These are phyloP conservation scores for Thunnus maccoyii DNA, from an alignment of 2,113 vertebrate genomes.

Conservation along the genomic window DNA sequence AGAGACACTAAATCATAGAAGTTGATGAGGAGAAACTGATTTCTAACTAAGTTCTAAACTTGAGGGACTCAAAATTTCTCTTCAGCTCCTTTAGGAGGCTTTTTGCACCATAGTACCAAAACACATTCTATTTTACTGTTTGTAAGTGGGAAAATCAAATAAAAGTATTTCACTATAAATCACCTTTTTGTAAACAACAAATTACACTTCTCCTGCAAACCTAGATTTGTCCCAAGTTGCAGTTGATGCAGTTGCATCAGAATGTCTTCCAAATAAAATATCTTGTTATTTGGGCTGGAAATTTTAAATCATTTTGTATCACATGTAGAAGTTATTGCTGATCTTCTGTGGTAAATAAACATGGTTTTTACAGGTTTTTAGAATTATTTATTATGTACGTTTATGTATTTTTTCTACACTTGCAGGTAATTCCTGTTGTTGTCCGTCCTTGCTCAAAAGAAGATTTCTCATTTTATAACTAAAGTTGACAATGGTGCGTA, in stretches of 20 bases:
- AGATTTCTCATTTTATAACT: conserved; percentile 13
- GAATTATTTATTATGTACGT: background rate
- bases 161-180: too few species aligned
- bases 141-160: background rate
- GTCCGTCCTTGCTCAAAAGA: background rate
- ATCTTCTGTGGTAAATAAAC: background rate
- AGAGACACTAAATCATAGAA: background rate
- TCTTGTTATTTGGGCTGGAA: background rate
- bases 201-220: background rate
- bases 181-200: background rate
- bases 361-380: background rate
- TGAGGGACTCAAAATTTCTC: background rate
- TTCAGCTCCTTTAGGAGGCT: background rate
- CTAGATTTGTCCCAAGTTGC: background rate
- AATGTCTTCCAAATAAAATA: background rate
- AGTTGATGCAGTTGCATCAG: background rate
- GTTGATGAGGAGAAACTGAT: background rate
- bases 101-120: background rate
- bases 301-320: background rate
- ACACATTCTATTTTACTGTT: background rate
- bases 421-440: conserved; percentile 65
- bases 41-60: background rate
- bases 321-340: background rate
- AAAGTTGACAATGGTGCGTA: conserved; percentile 89
- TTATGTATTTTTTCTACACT: conserved; percentile 1